A percentile compares a stretch with the other conserved stretches of the same genome.
Conservation (phyloP, 2,113 vertebrate species). For the Phalacrocorax brasilianus region DNA sequence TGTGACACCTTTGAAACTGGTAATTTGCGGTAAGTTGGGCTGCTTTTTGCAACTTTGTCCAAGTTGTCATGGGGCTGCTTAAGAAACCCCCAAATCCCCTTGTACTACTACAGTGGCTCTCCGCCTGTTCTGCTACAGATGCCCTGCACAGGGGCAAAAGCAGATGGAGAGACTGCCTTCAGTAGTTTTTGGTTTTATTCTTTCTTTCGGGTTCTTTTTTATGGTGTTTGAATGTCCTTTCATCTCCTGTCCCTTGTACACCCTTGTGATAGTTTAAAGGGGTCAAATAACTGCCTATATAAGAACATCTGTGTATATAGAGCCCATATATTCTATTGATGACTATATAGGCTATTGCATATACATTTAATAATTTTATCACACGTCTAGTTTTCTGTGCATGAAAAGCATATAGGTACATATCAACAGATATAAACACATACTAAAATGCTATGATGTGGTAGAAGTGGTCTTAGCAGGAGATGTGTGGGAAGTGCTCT, state of each 20-base stretch:
- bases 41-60: not conserved
- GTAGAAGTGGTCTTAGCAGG: slow-evolving; percentile 18
- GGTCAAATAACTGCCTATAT: not conserved
- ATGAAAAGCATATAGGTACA: not conserved
- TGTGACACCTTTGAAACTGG: not conserved
- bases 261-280: not conserved
- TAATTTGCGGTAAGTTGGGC: not conserved
- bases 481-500: slow-evolving; percentile 27
- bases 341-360: not conserved
- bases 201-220: not conserved
- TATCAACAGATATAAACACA: slow-evolving; percentile 39
- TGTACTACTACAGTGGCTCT: not conserved
- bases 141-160: not conserved
- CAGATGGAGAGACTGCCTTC: not conserved
- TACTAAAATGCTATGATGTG: slow-evolving; percentile 16
- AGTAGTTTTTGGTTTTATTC: not conserved
- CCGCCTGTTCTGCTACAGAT: not conserved
- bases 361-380: not conserved
- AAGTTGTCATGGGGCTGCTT: not conserved
- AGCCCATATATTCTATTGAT: not conserved
- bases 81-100: not conserved
- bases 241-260: not conserved
- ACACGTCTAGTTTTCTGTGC: not conserved
- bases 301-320: not conserved
- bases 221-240: not conserved